Conservation (phyloP, 2,888 invertebrate species). For the Drosophila ustulata region DNA sequence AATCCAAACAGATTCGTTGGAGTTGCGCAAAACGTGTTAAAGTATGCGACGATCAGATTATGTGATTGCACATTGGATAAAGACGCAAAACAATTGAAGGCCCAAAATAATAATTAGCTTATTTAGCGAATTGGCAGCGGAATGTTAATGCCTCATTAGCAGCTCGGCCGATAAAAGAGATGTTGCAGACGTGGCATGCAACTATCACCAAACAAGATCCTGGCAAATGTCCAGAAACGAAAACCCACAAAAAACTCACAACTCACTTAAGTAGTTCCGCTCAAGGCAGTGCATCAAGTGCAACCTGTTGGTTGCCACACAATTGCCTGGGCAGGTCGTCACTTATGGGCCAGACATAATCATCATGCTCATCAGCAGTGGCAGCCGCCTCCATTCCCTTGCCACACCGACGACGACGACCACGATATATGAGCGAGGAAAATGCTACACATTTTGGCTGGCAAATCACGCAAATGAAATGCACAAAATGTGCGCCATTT, state of each 20-base stretch:
- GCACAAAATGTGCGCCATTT: conserved; percentile 80
- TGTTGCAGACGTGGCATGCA: conserved; percentile 1
- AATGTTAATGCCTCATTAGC: conserved; percentile 47
- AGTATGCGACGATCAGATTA: conserved; percentile 32
- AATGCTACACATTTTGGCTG: conserved; percentile 68
- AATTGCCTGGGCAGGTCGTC: conserved; percentile 44
- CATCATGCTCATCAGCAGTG: conserved; percentile 54
- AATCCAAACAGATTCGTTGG: conserved; percentile 36
- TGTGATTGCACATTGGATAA: conserved; percentile 3
- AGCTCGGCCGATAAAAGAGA: conserved; percentile 29
- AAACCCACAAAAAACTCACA: conserved; percentile 17
- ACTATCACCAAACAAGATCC: conserved; percentile 11
- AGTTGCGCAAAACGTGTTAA: conserved; percentile 34
- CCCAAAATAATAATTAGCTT: conserved; percentile 15
- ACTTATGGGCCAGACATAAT: conserved; percentile 56
- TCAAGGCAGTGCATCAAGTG: conserved; percentile 16
- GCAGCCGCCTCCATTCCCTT: conserved; percentile 10
- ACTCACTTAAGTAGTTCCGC: conserved; percentile 34
- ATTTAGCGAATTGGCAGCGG: conserved; percentile 11
- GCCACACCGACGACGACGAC: conserved; percentile 1
- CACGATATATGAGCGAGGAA: conserved; percentile 48
- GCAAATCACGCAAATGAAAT: conserved; percentile 80
- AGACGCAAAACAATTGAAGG: conserved; percentile 50
- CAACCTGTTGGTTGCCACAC: conserved; percentile 52
- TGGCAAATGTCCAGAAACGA: conserved; percentile 45